These are phyloP conservation scores for Torymus tubicola DNA, from an alignment of 2,888 invertebrate species.

Conservation along the genomic window DNA sequence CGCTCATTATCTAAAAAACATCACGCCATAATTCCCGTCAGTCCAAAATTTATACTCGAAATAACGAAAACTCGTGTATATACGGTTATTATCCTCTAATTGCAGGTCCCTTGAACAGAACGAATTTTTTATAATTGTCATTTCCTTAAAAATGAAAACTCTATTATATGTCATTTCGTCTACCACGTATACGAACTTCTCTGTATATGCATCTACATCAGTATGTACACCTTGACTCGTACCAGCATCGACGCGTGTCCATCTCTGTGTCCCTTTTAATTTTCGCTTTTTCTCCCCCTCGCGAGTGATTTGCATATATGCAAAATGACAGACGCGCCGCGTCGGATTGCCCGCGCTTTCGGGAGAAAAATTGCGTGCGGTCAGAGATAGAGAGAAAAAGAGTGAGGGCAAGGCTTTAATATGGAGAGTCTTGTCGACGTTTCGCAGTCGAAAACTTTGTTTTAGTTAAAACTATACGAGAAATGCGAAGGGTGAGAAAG, in stretches of 20 bases:
- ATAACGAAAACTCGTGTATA: too few species aligned
- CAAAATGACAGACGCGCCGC: conserved; percentile 27
- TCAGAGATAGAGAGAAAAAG: conserved; percentile 2
- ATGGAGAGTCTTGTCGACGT: neutral
- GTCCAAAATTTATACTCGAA: too few species aligned
- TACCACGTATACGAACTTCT: too few species aligned
- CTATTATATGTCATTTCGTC: neutral
- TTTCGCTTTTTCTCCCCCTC: neutral
- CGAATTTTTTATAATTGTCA: neutral
- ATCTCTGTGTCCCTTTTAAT: neutral
- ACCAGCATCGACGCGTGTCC: neutral
- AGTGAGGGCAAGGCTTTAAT: neutral
- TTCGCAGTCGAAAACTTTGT: neutral
- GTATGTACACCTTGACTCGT: neutral
- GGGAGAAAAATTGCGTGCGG: conserved; percentile 29
- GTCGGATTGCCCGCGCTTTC: neutral
- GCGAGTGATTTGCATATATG: conserved; percentile 45
- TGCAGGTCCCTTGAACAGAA: too few species aligned
- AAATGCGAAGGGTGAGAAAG: too few species aligned
- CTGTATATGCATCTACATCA: neutral
- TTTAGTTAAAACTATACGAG: too few species aligned
- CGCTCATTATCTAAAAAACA: too few species aligned
- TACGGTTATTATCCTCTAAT: too few species aligned
- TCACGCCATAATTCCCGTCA: too few species aligned
- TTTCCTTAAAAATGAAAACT: neutral